A percentile compares a stretch with the other conserved stretches of the same genome.
Conservation (phyloP, 2,888 invertebrate genomes). For the Macrosiphum euphorbiae region DNA sequence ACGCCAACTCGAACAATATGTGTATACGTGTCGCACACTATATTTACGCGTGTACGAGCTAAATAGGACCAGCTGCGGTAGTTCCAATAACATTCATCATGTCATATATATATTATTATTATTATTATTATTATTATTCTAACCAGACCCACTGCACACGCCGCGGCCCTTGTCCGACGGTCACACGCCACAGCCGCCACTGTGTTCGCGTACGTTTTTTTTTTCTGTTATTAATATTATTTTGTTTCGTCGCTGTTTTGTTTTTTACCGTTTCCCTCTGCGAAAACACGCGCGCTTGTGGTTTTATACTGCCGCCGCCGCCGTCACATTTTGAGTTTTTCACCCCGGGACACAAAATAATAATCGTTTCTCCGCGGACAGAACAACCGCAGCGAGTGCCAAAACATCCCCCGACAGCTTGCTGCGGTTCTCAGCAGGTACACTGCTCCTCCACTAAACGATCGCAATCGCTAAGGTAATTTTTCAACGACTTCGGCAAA, state of each 20-base stretch:
- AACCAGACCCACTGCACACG: background rate
- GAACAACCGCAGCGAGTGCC: background rate
- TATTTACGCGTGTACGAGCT: background rate
- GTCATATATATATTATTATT: background rate
- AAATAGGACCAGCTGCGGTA: slow-evolving; percentile 8
- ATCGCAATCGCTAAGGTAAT: background rate
- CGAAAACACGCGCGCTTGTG: background rate
- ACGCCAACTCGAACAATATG: background rate
- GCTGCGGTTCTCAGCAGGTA: background rate
- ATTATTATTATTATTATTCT: slow-evolving; percentile 5
- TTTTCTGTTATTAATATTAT: background rate
- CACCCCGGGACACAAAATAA: background rate
- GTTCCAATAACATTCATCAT: slow-evolving; percentile 26
- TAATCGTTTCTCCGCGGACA: background rate
- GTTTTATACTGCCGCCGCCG: background rate
- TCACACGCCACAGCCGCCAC: background rate
- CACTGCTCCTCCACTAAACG: background rate
- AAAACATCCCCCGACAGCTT: background rate
- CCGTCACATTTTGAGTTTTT: background rate
- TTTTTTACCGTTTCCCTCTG: background rate
- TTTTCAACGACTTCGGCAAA: background rate
- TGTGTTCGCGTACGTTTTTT: background rate
- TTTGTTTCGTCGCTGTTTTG: background rate
- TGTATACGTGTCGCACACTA: background rate
- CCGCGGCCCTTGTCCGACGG: background rate